Conservation (phyloP, 1,140 invertebrate genomes). For the Procambarus clarkii region DNA sequence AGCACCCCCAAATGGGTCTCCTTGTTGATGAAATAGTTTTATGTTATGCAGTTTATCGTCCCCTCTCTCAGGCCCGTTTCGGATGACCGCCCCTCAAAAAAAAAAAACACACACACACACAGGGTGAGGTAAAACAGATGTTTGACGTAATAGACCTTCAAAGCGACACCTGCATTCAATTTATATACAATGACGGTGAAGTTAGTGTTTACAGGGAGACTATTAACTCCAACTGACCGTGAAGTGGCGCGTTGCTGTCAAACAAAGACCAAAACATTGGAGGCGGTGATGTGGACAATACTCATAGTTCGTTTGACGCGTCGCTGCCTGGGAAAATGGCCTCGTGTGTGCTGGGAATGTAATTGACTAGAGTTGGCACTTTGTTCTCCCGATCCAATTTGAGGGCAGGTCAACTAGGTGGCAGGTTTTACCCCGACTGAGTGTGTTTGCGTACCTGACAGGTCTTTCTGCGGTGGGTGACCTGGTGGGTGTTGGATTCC, state of each 20-base stretch:
- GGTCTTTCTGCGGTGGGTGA: too few species aligned
- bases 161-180: slow-evolving; percentile 42
- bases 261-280: slow-evolving; percentile 36
- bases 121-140: slow-evolving; percentile 9
- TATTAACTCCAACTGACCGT: slow-evolving; percentile 49
- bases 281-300: slow-evolving; percentile 9
- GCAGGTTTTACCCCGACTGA: neutral
- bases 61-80: slow-evolving; percentile 23
- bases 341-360: neutral
- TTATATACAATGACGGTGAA: slow-evolving; percentile 51
- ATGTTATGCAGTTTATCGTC: slow-evolving; percentile 22
- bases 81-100: slow-evolving; percentile 27
- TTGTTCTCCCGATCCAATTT: slow-evolving; percentile 10
- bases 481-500: too few species aligned
- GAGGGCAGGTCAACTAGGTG: slow-evolving; percentile 8
- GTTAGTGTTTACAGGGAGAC: slow-evolving; percentile 43
- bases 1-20: neutral
- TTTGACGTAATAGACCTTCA: slow-evolving; percentile 32
- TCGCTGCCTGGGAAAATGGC: neutral
- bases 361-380: neutral
- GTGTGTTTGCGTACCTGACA: too few species aligned
- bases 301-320: slow-evolving; percentile 5
- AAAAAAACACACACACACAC: neutral
- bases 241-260: slow-evolving; percentile 23
- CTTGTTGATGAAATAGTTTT: slow-evolving; percentile 49